Conservation (phyloP, 2,113 vertebrate genomes). For the Spea bombifrons region DNA sequence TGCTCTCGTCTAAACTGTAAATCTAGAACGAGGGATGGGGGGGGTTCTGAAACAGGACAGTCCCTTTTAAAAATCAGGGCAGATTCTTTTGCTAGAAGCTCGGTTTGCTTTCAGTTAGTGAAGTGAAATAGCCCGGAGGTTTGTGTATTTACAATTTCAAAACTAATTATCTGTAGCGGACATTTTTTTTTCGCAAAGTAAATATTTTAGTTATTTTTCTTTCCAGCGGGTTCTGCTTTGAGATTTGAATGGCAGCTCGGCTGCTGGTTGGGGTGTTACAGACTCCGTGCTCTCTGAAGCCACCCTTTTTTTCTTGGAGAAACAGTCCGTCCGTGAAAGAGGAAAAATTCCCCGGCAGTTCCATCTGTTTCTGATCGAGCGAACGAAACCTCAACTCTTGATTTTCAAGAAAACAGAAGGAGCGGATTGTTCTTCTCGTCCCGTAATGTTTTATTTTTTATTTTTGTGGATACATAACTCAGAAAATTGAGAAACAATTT, state of each 20-base stretch:
- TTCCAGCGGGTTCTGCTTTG: background rate
- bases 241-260: constrained; percentile 9
- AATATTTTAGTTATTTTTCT: background rate
- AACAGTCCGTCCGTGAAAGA: background rate
- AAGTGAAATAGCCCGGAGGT: too few species aligned
- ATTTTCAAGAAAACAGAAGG: background rate
- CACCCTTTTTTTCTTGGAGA: constrained; percentile 10
- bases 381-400: background rate
- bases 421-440: background rate
- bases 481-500: too few species aligned
- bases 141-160: background rate
- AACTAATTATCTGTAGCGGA: background rate
- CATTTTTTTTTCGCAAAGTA: background rate
- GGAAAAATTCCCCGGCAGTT: background rate
- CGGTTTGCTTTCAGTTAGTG: too few species aligned
- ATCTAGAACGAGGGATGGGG: too few species aligned
- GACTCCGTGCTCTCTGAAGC: background rate
- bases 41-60: too few species aligned
- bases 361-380: constrained; percentile 10
- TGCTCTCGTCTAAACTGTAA: too few species aligned
- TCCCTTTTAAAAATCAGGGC: too few species aligned
- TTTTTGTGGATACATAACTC: too few species aligned
- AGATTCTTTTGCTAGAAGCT: too few species aligned
- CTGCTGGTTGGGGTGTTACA: background rate
- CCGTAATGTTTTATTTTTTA: too few species aligned